A percentile compares a stretch with the other conserved stretches of the same genome.
Evolutionary conservation across 2,888 invertebrate species (phyloP).

Genomic region (Ennomos fuscantarius): DNA sequence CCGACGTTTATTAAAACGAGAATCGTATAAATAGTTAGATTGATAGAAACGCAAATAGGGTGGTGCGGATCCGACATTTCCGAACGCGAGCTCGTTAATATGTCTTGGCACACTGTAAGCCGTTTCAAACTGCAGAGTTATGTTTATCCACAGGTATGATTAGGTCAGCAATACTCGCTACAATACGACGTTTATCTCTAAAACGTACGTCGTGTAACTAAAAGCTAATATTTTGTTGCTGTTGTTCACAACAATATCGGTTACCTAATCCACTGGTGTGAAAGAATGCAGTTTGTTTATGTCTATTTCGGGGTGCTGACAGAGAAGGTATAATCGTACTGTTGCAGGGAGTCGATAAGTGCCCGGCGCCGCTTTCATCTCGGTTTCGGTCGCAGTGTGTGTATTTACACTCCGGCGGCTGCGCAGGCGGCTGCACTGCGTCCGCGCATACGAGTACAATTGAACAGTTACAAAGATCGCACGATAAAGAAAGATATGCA

Average conservation of each 20-base stretch:
- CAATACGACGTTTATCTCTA: slow-evolving; percentile 13
- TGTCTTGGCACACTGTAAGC: slow-evolving; percentile 42
- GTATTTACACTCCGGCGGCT: slow-evolving; percentile 66
- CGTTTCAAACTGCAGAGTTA: slow-evolving; percentile 36
- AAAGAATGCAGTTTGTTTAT: slow-evolving; percentile 53
- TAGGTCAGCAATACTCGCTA: slow-evolving; percentile 23
- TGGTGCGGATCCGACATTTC: slow-evolving; percentile 40
- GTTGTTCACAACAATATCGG: slow-evolving; percentile 8
- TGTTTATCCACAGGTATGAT: slow-evolving; percentile 37
- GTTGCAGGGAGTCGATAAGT: slow-evolving; percentile 77
- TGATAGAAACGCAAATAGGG: slow-evolving; percentile 44
- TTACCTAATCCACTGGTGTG: slow-evolving; percentile 32
- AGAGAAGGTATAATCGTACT: slow-evolving; percentile 72
- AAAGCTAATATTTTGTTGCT: slow-evolving; percentile 1
- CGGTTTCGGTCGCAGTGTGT: slow-evolving; percentile 56
- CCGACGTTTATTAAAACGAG: slow-evolving; percentile 15
- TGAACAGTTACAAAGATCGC: slow-evolving; percentile 13
- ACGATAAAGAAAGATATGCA: not conserved
- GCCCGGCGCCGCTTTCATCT: slow-evolving; percentile 79
- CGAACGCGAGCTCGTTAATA: slow-evolving; percentile 48
- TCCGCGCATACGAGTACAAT: slow-evolving; percentile 43
- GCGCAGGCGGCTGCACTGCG: slow-evolving; percentile 55
- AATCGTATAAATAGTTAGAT: slow-evolving; percentile 35
- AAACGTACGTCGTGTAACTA: not conserved
- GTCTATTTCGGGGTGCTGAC: slow-evolving; percentile 80